Conservation (phyloP, 2,888 invertebrate genomes). For the Drosophila longiperda region DNA sequence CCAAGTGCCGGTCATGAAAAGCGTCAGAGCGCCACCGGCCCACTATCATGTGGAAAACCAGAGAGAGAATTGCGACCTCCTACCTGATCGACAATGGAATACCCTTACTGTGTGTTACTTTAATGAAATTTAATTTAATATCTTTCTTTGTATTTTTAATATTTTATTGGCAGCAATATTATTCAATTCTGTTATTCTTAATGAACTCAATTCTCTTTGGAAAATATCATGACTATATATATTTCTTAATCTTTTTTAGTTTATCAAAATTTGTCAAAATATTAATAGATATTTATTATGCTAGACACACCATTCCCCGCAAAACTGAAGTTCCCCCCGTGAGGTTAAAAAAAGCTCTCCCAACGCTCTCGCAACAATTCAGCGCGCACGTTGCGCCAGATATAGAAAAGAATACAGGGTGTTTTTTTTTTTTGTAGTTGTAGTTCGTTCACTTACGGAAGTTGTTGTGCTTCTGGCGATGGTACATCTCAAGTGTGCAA, state of each 20-base stretch:
- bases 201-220: neutral
- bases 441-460: conserved; percentile 89
- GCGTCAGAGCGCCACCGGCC: conserved; percentile 44
- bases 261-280: no score
- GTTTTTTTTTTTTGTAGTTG: conserved; percentile 1
- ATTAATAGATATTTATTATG: neutral
- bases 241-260: no score
- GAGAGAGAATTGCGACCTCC: neutral
- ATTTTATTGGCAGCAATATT: neutral
- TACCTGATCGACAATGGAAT: neutral
- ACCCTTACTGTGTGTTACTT: neutral
- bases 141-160: neutral
- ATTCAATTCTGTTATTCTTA: neutral
- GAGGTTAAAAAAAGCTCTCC: conserved; percentile 41
- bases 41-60: conserved; percentile 31
- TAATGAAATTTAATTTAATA: neutral
- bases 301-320: neutral
- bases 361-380: conserved; percentile 31
- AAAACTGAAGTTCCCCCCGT: neutral
- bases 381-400: conserved; percentile 73
- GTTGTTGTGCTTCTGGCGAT: conserved; percentile 91
- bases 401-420: conserved; percentile 69
- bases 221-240: neutral
- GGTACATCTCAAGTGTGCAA: conserved; percentile 95
- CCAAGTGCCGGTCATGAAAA: conserved; percentile 80